Evolutionary conservation across 2,797 vertebrate species (phyloP), one percentile per base, ranked within the genome.

Genomic region (Enteromius trimaculatus): DNA sequence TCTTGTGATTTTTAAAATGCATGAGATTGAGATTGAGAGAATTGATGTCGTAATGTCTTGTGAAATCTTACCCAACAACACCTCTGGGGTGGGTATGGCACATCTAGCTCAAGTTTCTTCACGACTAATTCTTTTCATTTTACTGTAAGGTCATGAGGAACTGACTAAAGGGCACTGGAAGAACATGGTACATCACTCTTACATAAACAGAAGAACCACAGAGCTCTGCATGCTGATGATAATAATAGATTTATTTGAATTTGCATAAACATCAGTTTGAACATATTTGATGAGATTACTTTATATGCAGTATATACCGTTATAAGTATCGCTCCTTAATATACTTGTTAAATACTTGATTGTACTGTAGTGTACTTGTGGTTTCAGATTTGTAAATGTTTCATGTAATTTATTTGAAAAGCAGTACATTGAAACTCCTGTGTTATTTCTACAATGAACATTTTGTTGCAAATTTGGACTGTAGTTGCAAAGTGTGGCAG

Each of bases 101-200:
- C 29, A 64, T 6, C 26, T 65, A 93, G 60, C 84, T 0, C 62
- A n/a, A 91, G 90, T 86, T 93, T 86, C 86, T 92, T 94, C 75
- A 69, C 91, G 0, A 87, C 88, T 0, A 93, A 94, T 85, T 94
- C 91, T 87, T 94, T 94, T 85, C 92, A 94, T 85, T 93, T 94
- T 86, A 91, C 80, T 1, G 53, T 93, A 93, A 79, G 92, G 92
- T 42, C 92, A 93, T 0, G 91, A 95, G 68, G 88, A 92, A 62
- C 80, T 94, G 87, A 92, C 93, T 0, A 92, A 92, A 84, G 91
- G 90, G 0, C 87, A 94, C 71, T 95, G 93, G 93, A 94, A 93
- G 87, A 89, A 92, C 77, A 92, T 90, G 89, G 88, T 90, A 60
- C 21, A 23, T 44, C 90, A 93, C 83, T 91, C 91, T 10, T 93